Evolutionary conservation across 2,797 vertebrate genomes (phyloP), one percentile per base, ranked within the genome.

Genomic region (Euphonia xanthogaster): DNA sequence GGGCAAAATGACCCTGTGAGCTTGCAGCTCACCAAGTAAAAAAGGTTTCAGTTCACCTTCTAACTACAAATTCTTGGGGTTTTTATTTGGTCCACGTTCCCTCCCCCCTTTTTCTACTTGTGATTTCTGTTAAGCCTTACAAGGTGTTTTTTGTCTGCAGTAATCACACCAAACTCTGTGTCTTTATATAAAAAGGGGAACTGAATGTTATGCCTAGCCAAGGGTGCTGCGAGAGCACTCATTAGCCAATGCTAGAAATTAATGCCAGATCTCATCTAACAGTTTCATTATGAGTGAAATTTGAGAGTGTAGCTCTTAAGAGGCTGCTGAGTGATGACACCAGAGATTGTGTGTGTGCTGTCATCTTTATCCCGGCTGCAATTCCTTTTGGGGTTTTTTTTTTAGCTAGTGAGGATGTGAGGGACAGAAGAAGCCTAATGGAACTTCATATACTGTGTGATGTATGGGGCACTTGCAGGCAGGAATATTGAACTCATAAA

Each of bases 401-500:
- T 61, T 35, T 15, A 65, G 55, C 67, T 48, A 27, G 78, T 25
- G 54, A 74, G 47, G 62, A 63, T 93, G 57, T 50, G 74, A 83
- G 90, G 58, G 61, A 89, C 81, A 86, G 91, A 83, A 88, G 58
- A 73, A 96, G 48, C 87, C 70, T 95, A 96, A 95, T 96, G 87
- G 90, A 35, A 75, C 54, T 97, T 96, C 66, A 80, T 72, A 27
- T 33, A 76, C 22, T 33, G 40, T 1, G 2, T 96, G 95, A 97
- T 95, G 76, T 95, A 94, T 90, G 84, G 91, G 66, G 85, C 65
- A 53, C 87, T 90, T 77, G 89, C 85, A 93, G 91, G 76, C 72
- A 73, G 95, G 93, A 88, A 76, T 96, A 95, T 79, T 93, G 95
- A 88, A 81, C 94, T 95, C 93, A 90, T 93, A 97, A 96, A 96